Base-by-base conservation (phyloP, 2,113 vertebrate species). In the Mirza zaza region DNA sequence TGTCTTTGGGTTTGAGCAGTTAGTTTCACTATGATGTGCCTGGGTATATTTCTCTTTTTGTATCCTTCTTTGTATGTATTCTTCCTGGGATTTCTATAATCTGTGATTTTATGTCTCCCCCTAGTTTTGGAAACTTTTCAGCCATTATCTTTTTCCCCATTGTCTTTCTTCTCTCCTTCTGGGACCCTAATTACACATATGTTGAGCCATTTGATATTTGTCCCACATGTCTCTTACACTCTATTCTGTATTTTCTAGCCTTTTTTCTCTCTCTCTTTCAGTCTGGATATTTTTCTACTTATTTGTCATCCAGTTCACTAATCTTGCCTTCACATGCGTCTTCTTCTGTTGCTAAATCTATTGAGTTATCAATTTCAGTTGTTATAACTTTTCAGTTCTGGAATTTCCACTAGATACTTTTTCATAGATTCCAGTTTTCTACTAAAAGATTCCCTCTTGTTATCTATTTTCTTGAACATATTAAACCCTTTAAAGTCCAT, bases 291-390 rank as follows among this genome's bases (percentile, higher is more conserved):
- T 91, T 84, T 94, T 73, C 61, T 88, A 59, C 39, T 73, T 2
- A 94, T 45, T 50, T 73, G 17, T 45, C 27, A 81, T 55, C 67
- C 5, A 13, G 8, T 81, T 85, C n/a, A 21, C 42, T 89, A 70
- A 70, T 12, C 29, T 15, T 80, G 20, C 75, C 89, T 94, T 80
- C 15, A 75, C 20, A 7, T 57, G 29, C 75, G n/a, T 86, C 42
- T 94, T 86, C 42, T 94, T 79, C 59, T 71, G 70, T 39, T 75
- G 13, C 68, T 88, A 94, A 83, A 76, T 88, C 20, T 55, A 48
- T 82, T 86, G 27, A 81, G 65, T 59, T 85, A 57, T 85, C 84
- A 50, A 73, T 92, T 85, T 92, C 34, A 50, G 6, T 67, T 89
- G 5, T 63, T 75, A 29, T 18, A 61, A 75, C 10, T 85, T 90